Conservation (phyloP, 1,140 invertebrate genomes). For the Heliconius hermathena region DNA sequence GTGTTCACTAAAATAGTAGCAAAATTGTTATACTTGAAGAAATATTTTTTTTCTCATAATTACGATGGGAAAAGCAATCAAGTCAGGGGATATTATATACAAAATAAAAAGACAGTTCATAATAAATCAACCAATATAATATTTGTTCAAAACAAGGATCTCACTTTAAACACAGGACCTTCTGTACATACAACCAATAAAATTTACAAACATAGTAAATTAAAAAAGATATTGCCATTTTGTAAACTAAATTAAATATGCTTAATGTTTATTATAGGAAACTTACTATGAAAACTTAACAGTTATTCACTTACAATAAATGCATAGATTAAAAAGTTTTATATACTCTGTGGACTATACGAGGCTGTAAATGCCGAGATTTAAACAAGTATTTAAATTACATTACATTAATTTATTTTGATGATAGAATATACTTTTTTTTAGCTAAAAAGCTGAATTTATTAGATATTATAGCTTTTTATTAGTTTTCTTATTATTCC, state of each 20-base stretch:
- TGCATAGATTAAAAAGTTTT: conserved; percentile 14
- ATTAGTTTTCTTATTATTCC: not conserved
- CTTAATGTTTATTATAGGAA: conserved; percentile 17
- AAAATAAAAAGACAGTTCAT: conserved; percentile 35
- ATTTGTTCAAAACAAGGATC: conserved; percentile 52
- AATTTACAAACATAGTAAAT: conserved; percentile 25
- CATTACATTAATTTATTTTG: not conserved
- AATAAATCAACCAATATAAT: conserved; percentile 53
- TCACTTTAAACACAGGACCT: conserved; percentile 33
- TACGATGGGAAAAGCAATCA: too few species aligned
- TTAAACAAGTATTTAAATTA: not conserved
- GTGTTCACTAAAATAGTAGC: too few species aligned
- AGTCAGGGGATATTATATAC: too few species aligned
- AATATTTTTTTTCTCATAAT: too few species aligned
- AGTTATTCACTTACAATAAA: conserved; percentile 24
- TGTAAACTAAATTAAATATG: conserved; percentile 28
- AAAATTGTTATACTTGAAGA: too few species aligned
- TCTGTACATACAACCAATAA: conserved; percentile 37
- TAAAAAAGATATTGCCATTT: conserved; percentile 26
- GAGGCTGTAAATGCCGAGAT: not conserved
- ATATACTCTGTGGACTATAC: not conserved
- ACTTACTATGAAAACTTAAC: conserved; percentile 19
- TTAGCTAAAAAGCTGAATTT: not conserved
- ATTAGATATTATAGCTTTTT: not conserved
- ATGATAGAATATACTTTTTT: not conserved